Conservation (phyloP, 2,113 vertebrate species). For the Lanius ludovicianus region DNA sequence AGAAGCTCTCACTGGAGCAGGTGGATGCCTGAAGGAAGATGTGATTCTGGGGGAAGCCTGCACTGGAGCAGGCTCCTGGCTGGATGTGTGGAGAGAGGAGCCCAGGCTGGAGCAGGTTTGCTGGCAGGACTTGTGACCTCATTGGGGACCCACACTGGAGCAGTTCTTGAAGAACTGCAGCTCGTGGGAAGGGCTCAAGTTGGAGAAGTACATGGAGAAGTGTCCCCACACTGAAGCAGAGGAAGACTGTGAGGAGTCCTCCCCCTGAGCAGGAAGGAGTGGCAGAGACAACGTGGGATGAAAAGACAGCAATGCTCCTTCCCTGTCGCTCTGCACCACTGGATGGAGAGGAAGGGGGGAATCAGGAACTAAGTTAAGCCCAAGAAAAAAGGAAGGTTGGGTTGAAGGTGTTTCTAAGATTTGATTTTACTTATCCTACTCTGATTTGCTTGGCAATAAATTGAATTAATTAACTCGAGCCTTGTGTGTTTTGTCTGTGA, state of each 20-base stretch:
- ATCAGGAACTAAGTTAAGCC: neutral
- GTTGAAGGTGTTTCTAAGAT: neutral
- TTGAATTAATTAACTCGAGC: neutral
- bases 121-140: neutral
- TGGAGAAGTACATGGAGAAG: neutral
- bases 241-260: neutral
- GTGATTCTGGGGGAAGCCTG: neutral
- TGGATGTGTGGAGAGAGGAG: neutral
- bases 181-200: neutral
- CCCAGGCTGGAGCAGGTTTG: neutral
- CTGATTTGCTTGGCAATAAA: neutral
- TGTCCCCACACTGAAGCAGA: neutral
- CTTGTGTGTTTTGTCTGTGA: neutral
- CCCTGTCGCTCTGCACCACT: accelerated
- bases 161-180: neutral
- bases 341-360: neutral
- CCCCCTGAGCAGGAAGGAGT: neutral
- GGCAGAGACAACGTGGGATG: accelerated
- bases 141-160: neutral
- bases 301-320: neutral
- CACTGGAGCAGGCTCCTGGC: neutral
- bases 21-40: neutral
- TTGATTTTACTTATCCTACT: neutral
- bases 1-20: neutral
- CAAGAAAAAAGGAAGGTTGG: neutral